Base-by-base conservation (phyloP, 1,140 invertebrate genomes). In the Psix sp. region DNA sequence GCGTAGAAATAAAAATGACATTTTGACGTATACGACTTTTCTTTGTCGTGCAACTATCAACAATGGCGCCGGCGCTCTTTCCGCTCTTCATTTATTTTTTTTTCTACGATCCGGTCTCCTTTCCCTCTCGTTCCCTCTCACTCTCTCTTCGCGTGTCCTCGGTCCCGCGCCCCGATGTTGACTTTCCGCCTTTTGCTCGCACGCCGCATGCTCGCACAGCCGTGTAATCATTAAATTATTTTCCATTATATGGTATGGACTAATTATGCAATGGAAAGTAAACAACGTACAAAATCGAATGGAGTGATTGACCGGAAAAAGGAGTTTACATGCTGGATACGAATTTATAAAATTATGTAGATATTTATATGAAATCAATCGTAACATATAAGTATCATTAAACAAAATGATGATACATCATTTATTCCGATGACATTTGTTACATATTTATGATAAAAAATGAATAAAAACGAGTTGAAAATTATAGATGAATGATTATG, bases 141-240 rank as follows among this genome's bases (percentile, higher is more conserved):
- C 36, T 45, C 45, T 29, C 33, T 36, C 35, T 57, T 17, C 51
- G 9, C 3, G 20, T 29, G 0, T 5, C 17, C 46, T 17, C 40
- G 17, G 14, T 13, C 17, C 15, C 10, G 5, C 36, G 29, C 14
- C 21, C 29, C 15, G 11, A 36, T 24, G 49, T 39, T 54, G 39
- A 67, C 33, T 43, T 48, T 20, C 33, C 43, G 13, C 52, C 20
- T 51, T 39, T 24, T 26, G 11, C 10, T 13, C 39, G 6, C 39
- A 1, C 45, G 35, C 11, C 5, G 11, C 17, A 2, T 59, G 72
- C 48, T 48, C 42, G 24, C 54, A 70, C 54, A 48, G 18, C 39
- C 72, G 59, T 70, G 39, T 77, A 78, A 80, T 80, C 76, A 78
- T 78, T 78, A 76, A 78, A 80, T 82, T 80, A 82, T 80, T 79